phyloP scores from a whole-genome alignment of 2,888 invertebrate genomes.

The Tridacna crocea region DNA sequence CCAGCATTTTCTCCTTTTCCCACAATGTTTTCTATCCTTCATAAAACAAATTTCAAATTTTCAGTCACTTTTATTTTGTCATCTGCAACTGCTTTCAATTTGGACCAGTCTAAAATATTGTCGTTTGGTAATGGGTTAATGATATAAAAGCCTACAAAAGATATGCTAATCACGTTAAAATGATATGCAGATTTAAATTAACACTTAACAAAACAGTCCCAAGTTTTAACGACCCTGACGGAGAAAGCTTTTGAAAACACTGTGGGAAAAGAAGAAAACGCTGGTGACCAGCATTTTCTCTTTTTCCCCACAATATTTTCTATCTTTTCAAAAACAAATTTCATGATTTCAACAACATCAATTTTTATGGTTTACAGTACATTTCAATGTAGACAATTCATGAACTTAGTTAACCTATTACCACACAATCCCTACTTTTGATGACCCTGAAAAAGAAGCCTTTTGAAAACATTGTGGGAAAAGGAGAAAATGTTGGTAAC shows the following conservation, averaged over 20 bases:
- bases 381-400: not conserved
- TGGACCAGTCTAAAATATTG: not conserved
- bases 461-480: no score
- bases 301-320: not conserved
- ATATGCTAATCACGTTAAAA: no score
- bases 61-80: no score
- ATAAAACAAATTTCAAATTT: no score
- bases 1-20: not conserved
- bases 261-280: no score
- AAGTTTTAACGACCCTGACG: not conserved
- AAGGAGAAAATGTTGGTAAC: not conserved
- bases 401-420: not conserved
- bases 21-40: not conserved
- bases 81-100: no score
- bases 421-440: no score
- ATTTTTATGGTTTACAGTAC: not conserved
- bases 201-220: not conserved
- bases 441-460: no score
- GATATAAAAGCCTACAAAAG: not conserved
- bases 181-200: not conserved
- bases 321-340: not conserved
- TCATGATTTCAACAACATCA: not conserved
- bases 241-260: no score
- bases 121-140: not conserved
- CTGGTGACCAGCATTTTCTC: not conserved